Evolutionary conservation across 2,888 invertebrate species (phyloP).

Genomic region (Sycophila texana): DNA sequence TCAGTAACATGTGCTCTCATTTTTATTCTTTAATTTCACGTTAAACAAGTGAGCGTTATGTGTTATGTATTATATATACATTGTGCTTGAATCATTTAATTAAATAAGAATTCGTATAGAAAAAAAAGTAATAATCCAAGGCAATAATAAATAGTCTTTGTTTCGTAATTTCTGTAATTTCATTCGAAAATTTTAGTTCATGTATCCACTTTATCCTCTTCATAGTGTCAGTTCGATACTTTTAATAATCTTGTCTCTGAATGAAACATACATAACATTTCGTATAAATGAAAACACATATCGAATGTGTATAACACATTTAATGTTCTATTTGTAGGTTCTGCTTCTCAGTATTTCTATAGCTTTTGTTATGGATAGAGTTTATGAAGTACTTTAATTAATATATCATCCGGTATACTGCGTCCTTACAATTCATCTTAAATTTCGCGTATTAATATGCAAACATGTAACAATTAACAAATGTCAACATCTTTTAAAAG

Average conservation of each 20-base stretch:
- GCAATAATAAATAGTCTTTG: constrained; percentile 7
- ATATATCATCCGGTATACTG: constrained; percentile 59
- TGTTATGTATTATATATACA: constrained; percentile 52
- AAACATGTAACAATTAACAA: constrained; percentile 59
- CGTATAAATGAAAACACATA: constrained; percentile 61
- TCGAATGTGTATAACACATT: constrained; percentile 66
- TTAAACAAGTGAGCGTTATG: constrained; percentile 37
- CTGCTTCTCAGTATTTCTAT: constrained; percentile 65
- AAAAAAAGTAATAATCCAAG: constrained; percentile 26
- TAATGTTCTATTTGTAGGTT: constrained; percentile 60
- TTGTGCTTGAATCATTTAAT: constrained; percentile 51
- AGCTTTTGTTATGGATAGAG: constrained; percentile 66
- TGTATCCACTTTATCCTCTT: constrained; percentile 54
- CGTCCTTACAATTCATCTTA: constrained; percentile 64
- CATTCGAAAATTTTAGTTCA: constrained; percentile 31
- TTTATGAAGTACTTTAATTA: constrained; percentile 62
- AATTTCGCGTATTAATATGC: constrained; percentile 62
- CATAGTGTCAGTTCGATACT: constrained; percentile 49
- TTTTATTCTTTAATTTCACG: constrained; percentile 32
- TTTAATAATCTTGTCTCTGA: constrained; percentile 43
- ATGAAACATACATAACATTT: constrained; percentile 58
- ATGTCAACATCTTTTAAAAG: constrained; percentile 49
- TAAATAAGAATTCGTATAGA: constrained; percentile 22
- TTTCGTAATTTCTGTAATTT: constrained; percentile 33
- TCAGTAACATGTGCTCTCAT: constrained; percentile 52